phyloP scores from a whole-genome alignment of 2,888 invertebrate species.

The Clitarchus hookeri region DNA sequence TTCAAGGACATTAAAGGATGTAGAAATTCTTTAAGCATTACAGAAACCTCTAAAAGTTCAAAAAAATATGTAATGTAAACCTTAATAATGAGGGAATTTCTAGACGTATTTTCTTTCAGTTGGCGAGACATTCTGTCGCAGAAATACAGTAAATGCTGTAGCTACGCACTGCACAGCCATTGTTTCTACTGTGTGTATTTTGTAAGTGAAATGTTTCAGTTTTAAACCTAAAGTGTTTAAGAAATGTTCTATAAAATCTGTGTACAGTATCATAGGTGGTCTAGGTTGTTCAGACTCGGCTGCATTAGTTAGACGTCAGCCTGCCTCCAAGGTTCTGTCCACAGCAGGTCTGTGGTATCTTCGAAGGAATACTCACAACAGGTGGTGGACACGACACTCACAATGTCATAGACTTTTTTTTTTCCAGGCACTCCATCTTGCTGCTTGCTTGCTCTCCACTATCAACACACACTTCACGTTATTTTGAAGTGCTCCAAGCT shows the following conservation, averaged over 20 bases:
- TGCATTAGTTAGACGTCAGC: background rate
- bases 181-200: background rate
- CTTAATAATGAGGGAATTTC: background rate
- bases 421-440: background rate
- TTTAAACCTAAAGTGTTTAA: too few relatives aligned
- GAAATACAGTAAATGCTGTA: background rate
- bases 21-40: background rate
- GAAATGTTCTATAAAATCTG: too few relatives aligned
- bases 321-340: background rate
- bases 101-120: background rate
- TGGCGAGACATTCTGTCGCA: background rate
- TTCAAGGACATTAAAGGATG: background rate
- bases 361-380: background rate
- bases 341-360: slow-evolving; percentile 2
- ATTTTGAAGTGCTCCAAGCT: background rate
- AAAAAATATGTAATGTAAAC: background rate
- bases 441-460: too few relatives aligned
- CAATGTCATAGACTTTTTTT: background rate
- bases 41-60: background rate
- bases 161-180: background rate
- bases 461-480: background rate
- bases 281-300: background rate
- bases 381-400: background rate
- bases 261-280: background rate
- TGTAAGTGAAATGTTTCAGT: background rate